phyloP scores from a whole-genome alignment of 2,888 invertebrate species.

The Sicus ferrugineus region DNA sequence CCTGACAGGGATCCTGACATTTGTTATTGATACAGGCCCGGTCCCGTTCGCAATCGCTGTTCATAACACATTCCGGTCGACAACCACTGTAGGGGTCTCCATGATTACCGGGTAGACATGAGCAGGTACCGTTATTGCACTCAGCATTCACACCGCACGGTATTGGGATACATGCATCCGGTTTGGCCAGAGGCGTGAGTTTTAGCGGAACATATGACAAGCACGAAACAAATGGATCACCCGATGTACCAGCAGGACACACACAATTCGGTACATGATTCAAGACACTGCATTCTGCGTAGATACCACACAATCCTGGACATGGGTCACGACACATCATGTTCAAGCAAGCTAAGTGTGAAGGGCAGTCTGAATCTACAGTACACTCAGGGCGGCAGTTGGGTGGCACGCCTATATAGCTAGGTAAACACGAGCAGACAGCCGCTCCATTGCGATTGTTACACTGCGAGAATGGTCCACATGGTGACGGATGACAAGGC shows the following conservation, averaged over 20 bases:
- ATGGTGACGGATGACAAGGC: constrained; percentile 70
- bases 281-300: constrained; percentile 70
- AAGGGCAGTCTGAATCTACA: constrained; percentile 74
- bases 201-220: constrained; percentile 28
- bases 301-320: constrained; percentile 73
- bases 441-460: constrained; percentile 68
- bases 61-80: constrained; percentile 79
- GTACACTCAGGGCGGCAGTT: constrained; percentile 76
- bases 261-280: constrained; percentile 75
- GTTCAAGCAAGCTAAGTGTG: constrained; percentile 73
- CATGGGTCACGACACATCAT: constrained; percentile 77
- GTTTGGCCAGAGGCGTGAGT: constrained; percentile 56
- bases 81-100: constrained; percentile 82
- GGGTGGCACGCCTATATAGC: constrained; percentile 74
- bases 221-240: constrained; percentile 68
- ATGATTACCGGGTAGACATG: constrained; percentile 76
- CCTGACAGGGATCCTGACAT: constrained; percentile 78
- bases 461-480: constrained; percentile 73
- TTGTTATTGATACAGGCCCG: constrained; percentile 76
- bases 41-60: constrained; percentile 74
- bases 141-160: constrained; percentile 78
- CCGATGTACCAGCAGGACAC: constrained; percentile 69
- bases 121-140: constrained; percentile 71
- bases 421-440: constrained; percentile 72
- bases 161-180: constrained; percentile 72